phyloP scores from a whole-genome alignment of 2,113 vertebrate species.

The Tiliqua scincoides region DNA sequence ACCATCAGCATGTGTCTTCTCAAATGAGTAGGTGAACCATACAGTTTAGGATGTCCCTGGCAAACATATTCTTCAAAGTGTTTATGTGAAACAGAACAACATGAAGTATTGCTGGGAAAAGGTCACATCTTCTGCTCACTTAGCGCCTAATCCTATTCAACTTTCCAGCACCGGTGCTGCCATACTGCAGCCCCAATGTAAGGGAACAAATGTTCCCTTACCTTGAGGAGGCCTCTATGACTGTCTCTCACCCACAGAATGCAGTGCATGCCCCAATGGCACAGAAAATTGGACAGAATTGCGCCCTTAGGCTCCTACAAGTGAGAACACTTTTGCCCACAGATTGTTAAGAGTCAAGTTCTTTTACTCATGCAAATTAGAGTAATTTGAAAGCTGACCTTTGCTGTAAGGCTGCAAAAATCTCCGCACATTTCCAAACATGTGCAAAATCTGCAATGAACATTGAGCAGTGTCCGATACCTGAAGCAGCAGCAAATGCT shows the following conservation, averaged over 20 bases:
- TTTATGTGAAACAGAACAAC: conserved; percentile 6
- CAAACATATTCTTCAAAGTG: background rate
- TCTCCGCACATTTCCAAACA: conserved; percentile 13
- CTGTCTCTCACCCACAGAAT: too few species aligned
- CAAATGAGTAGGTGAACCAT: background rate
- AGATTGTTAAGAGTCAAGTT: conserved; percentile 11
- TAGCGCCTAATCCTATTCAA: too few species aligned
- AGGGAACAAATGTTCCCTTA: too few species aligned
- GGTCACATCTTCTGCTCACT: background rate
- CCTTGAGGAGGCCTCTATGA: too few species aligned
- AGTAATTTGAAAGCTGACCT: conserved; percentile 32
- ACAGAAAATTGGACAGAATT: too few species aligned
- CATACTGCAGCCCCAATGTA: too few species aligned
- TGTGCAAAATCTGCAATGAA: background rate
- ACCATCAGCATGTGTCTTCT: too few species aligned
- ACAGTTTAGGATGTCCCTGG: conserved; percentile 1
- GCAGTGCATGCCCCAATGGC: too few species aligned
- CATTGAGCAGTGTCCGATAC: conserved; percentile 21
- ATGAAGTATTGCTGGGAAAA: background rate
- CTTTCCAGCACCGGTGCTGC: too few species aligned
- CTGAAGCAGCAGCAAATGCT: conserved; percentile 19
- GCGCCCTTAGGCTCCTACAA: background rate
- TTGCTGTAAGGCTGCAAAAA: conserved; percentile 29
- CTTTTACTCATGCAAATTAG: conserved; percentile 24
- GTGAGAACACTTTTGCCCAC: background rate